These are phyloP conservation scores for Cydia strobilella DNA, from an alignment of 1,140 invertebrate species.

Conservation along the genomic window DNA sequence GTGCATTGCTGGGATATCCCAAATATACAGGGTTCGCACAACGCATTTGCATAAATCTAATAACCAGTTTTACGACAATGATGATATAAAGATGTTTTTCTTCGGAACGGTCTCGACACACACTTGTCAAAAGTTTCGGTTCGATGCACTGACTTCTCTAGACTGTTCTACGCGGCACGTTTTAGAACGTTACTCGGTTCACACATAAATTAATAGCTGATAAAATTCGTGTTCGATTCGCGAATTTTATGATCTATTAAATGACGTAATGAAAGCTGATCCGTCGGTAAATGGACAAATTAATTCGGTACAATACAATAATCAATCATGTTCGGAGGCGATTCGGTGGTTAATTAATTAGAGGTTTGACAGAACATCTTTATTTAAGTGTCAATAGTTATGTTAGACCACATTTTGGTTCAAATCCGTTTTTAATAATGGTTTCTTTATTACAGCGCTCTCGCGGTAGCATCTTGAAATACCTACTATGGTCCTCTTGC, in stretches of 20 bases:
- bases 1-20: conserved; percentile 38
- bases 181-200: conserved; percentile 6
- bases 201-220: conserved; percentile 14
- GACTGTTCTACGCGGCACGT: not conserved
- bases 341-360: not conserved
- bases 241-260: conserved; percentile 20
- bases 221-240: conserved; percentile 12
- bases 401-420: too few species aligned
- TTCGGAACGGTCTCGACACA: conserved; percentile 12
- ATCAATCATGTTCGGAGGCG: not conserved
- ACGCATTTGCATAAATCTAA: conserved; percentile 15
- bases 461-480: too few species aligned
- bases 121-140: conserved; percentile 40
- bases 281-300: conserved; percentile 12
- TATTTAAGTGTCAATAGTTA: too few species aligned
- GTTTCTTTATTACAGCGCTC: too few species aligned
- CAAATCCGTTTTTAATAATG: too few species aligned
- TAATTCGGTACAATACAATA: not conserved
- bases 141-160: conserved; percentile 40
- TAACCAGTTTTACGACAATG: conserved; percentile 30
- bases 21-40: conserved; percentile 42
- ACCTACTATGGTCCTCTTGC: too few species aligned
- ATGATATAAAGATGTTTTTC: conserved; percentile 23
- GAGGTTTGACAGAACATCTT: not conserved
- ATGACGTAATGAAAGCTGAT: conserved; percentile 18